Evolutionary conservation across 2,888 invertebrate species (phyloP), one percentile per base, ranked within the genome.

Genomic region (Lasioglossum zephyrum): DNA sequence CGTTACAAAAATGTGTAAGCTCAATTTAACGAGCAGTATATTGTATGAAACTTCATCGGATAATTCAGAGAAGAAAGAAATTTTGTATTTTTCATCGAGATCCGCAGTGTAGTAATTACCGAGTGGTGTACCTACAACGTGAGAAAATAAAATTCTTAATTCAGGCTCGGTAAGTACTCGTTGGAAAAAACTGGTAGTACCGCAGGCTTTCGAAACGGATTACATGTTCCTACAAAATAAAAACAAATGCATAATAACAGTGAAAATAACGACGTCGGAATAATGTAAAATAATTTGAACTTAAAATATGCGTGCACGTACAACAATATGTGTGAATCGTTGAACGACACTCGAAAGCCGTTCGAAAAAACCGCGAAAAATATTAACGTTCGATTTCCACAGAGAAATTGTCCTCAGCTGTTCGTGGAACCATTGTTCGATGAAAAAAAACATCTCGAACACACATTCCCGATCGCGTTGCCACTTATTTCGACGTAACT

Each of bases 341-440:
- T 18, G 31, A 63, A 18, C 31, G 18, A 36, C 31, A 31, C 31
- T 63, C 31, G 18, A 4, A 31, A 16, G 16, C 16, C n/a, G 31
- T n/a, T 22, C 47, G 11, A 53, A 60, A 70, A 73, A 69, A 73
- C 75, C 85, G 85, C 57, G 85, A 79, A 79, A 60, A 84, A 70
- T 74, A 22, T 53, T 49, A 77, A 77, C 77, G 26, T 47, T 57
- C n/a, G 11, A 44, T 5, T 47, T 57, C 66, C 18, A 57, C 39
- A 18, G 1, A 41, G 0, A 16, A 31, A 26, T 57, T 44, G 13
- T 8, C 18, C 3, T 18, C 31, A 0, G 2, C 63, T 36, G 44
- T 49, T 36, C 36, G 36, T 8, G 41, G n/a, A 22, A 63, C 0
- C 0, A 26, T 16, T 73, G 18, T 18, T 13, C 2, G 9, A 63